phyloP scores from a whole-genome alignment of 2,113 vertebrate species.

The Plotosus lineatus region DNA sequence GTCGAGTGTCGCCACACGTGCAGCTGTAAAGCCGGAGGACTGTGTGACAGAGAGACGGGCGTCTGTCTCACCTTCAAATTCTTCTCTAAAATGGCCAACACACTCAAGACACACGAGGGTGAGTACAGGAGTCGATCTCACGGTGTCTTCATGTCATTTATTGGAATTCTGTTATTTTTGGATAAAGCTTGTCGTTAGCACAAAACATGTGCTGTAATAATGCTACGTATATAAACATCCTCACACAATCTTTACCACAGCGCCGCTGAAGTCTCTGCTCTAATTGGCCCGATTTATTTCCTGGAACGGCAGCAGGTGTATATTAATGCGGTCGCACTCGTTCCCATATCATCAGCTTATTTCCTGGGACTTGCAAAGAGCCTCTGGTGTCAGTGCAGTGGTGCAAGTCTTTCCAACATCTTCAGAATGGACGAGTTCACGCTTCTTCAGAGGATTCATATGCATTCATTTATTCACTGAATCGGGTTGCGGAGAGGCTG shows the following conservation, averaged over 20 bases:
- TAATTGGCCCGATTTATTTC: background rate
- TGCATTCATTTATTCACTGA: too few species aligned
- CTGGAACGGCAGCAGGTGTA: background rate
- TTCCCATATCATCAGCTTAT: background rate
- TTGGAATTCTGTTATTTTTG: background rate
- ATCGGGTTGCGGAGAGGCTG: too few species aligned
- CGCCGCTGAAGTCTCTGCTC: background rate
- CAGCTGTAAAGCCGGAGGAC: conserved; percentile 83
- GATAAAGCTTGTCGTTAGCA: background rate
- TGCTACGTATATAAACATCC: background rate
- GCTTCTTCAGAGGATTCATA: background rate
- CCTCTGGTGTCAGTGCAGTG: background rate
- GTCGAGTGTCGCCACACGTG: conserved; percentile 88
- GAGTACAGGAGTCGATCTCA: conserved; percentile 50
- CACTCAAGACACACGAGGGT: conserved; percentile 77
- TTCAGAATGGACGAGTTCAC: background rate
- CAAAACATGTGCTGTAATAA: background rate
- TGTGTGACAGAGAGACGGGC: conserved; percentile 91
- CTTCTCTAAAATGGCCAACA: conserved; percentile 80
- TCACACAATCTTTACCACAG: background rate
- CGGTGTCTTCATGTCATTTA: background rate
- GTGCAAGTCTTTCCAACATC: background rate
- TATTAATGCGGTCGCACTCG: background rate
- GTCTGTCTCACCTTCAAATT: conserved; percentile 88
- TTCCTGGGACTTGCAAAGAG: background rate